Evolutionary conservation across 1,140 invertebrate species (phyloP).

Genomic region (Melanaphis sacchari): DNA sequence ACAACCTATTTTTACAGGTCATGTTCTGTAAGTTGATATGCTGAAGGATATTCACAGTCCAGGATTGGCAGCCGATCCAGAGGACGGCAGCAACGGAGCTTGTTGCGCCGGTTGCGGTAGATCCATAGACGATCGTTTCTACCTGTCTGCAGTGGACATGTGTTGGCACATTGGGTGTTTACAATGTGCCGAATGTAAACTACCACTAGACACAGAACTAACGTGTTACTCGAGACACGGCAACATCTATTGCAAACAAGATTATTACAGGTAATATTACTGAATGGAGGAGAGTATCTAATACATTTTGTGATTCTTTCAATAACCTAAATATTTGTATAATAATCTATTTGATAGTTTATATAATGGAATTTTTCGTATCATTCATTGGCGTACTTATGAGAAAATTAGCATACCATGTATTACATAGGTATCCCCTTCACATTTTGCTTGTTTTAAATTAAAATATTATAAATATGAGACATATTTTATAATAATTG

Average conservation of each 20-base stretch:
- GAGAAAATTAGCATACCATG: too few species aligned
- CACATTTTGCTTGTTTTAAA: too few species aligned
- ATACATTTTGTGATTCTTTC: too few species aligned
- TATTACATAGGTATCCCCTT: too few species aligned
- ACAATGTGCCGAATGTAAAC: conserved; percentile 84
- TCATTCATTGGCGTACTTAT: too few species aligned
- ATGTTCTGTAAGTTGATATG: conserved; percentile 33
- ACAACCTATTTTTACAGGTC: not conserved
- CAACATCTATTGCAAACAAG: conserved; percentile 93
- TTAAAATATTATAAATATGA: too few species aligned
- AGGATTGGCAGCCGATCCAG: conserved; percentile 42
- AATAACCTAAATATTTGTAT: too few species aligned
- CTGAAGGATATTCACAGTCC: conserved; percentile 55
- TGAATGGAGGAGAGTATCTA: too few species aligned
- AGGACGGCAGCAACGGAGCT: conserved; percentile 55
- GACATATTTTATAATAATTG: too few species aligned
- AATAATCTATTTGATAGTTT: too few species aligned
- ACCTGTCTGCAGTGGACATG: conserved; percentile 84
- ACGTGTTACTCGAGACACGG: conserved; percentile 90
- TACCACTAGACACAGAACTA: conserved; percentile 82
- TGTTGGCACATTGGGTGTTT: conserved; percentile 89
- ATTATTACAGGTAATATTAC: conserved; percentile 84
- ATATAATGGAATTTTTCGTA: too few species aligned
- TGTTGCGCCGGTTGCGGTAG: conserved; percentile 70
- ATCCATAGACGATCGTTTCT: conserved; percentile 73